phyloP scores from a whole-genome alignment of 2,113 vertebrate species.

The Syrrhaptes paradoxus region DNA sequence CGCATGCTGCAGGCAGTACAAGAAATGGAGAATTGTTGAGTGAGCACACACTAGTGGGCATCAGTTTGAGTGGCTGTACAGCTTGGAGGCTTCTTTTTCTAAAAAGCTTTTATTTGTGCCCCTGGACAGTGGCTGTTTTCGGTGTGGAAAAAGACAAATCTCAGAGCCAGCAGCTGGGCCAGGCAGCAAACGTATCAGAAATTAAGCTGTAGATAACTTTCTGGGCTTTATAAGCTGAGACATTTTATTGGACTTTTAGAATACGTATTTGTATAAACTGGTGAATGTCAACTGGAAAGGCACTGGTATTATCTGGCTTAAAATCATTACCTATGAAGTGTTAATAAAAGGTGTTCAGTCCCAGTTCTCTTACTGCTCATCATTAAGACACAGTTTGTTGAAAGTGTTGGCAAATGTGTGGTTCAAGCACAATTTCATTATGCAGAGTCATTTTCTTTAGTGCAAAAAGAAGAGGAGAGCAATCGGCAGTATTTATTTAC shows the following conservation, averaged over 20 bases:
- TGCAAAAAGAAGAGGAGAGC: background rate
- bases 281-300: background rate
- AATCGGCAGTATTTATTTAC: slow-evolving; percentile 12
- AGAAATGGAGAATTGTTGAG: background rate
- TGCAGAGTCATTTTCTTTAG: background rate
- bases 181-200: background rate
- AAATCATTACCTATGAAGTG: background rate
- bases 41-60: background rate
- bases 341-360: background rate
- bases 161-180: background rate
- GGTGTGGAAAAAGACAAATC: background rate
- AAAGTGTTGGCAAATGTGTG: background rate
- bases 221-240: background rate
- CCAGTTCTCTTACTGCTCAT: background rate
- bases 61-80: background rate
- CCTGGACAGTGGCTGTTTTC: background rate
- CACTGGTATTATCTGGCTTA: background rate
- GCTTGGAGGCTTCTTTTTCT: background rate
- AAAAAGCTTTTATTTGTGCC: background rate
- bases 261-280: slow-evolving; percentile 5
- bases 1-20: background rate
- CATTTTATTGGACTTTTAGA: background rate
- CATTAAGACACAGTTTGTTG: background rate
- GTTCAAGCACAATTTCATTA: background rate
- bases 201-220: background rate